A percentile compares a stretch with the other conserved stretches of the same genome.
phyloP scores from a whole-genome alignment of 2,888 invertebrate genomes.

The Periphyllus acericola region DNA sequence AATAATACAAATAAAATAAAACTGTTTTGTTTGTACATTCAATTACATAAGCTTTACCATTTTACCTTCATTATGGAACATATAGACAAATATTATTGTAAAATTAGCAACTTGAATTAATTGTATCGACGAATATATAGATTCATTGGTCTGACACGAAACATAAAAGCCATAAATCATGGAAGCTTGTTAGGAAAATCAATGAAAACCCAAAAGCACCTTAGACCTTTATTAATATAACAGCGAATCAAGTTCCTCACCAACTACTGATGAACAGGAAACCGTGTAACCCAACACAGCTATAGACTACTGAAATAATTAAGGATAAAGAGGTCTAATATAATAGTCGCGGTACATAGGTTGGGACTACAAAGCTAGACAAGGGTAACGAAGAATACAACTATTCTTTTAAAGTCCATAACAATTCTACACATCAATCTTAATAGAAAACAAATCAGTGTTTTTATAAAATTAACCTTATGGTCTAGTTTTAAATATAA shows the following conservation, averaged over 20 bases:
- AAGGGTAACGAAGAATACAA: background rate
- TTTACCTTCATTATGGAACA: background rate
- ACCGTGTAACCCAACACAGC: background rate
- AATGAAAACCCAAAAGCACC: constrained; percentile 15
- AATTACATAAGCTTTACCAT: background rate
- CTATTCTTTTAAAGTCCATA: too few relatives aligned
- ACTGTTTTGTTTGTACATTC: too few relatives aligned
- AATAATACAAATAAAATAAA: too few relatives aligned
- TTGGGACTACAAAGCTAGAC: background rate
- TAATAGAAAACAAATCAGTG: too few relatives aligned
- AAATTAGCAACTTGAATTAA: background rate
- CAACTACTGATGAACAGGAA: background rate
- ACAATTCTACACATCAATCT: too few relatives aligned
- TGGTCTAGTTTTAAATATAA: too few relatives aligned
- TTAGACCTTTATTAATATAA: constrained; percentile 20
- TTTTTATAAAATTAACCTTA: too few relatives aligned
- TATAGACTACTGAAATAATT: constrained; percentile 8
- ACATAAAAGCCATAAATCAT: constrained; percentile 4
- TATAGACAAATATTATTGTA: background rate
- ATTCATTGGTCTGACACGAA: background rate
- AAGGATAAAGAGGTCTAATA: background rate
- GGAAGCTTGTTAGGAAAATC: constrained; percentile 27
- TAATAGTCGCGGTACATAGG: background rate
- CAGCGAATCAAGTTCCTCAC: constrained; percentile 29
- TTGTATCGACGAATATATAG: background rate